A percentile compares a stretch with the other conserved stretches of the same genome.
These are phyloP conservation scores for Heteractis magnifica DNA, from an alignment of 92 coral and sea anemone genomes.

Conservation along the genomic window DNA sequence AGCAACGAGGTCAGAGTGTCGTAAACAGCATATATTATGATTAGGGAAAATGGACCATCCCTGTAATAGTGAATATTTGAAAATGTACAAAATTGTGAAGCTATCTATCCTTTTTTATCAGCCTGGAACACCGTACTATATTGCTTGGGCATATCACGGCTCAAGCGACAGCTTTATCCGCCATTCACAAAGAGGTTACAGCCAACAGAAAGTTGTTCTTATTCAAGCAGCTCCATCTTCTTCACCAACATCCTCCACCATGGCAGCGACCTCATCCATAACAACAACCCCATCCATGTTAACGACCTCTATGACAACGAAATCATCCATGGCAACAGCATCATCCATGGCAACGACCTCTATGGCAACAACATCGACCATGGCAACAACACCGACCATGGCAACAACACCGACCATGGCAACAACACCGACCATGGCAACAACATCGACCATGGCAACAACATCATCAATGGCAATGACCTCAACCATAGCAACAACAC, in stretches of 20 bases:
- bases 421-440: too few species aligned
- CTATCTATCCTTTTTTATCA: background rate
- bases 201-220: background rate
- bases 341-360: too few species aligned
- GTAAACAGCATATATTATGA: too few species aligned
- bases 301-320: background rate
- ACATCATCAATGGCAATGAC: too few species aligned
- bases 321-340: too few species aligned
- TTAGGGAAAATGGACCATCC: too few species aligned
- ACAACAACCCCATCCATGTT: background rate
- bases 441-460: too few species aligned
- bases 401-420: too few species aligned
- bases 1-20: too few species aligned
- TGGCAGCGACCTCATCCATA: background rate
- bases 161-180: background rate
- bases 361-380: too few species aligned
- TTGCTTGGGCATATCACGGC: conserved; percentile 2
- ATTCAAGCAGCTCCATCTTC: background rate
- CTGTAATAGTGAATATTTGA: background rate
- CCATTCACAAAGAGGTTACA: conserved; percentile 12
- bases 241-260: background rate
- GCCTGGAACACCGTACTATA: background rate
- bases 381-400: too few species aligned
- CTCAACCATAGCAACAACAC: too few species aligned
- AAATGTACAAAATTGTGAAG: background rate